Conservation (phyloP, 2,888 invertebrate species). For the Pollenia amentaria region DNA sequence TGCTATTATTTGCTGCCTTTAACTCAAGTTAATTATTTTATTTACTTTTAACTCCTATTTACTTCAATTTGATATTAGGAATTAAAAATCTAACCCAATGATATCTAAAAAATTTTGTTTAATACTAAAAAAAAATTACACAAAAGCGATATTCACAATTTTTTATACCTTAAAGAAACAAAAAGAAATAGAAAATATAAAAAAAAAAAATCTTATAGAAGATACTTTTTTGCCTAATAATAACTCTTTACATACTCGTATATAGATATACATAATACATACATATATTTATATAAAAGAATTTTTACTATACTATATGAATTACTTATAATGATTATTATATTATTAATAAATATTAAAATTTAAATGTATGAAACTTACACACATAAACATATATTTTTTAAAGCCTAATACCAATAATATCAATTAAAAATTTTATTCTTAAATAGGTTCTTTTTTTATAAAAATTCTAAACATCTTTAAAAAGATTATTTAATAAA, state of each 20-base stretch:
- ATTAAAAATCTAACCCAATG: not conserved
- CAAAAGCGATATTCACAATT: constrained; percentile 47
- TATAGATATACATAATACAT: constrained; percentile 32
- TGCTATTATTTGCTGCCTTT: constrained; percentile 12
- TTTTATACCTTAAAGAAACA: constrained; percentile 49
- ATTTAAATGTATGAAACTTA: constrained; percentile 17
- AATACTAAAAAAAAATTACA: constrained; percentile 19
- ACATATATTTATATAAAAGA: constrained; percentile 46
- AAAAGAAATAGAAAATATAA: constrained; percentile 10
- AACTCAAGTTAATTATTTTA: not conserved
- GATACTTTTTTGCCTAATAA: constrained; percentile 45
- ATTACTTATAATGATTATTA: constrained; percentile 33
- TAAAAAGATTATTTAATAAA: not conserved
- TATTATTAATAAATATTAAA: constrained; percentile 38
- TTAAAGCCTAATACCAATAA: constrained; percentile 43
- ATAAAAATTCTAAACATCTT: not conserved
- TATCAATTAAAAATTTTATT: constrained; percentile 11
- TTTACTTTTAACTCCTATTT: not conserved
- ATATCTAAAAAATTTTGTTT: constrained; percentile 32
- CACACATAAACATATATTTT: constrained; percentile 33
- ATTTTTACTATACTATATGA: constrained; percentile 55
- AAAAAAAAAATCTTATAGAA: constrained; percentile 25
- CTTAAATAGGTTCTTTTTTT: constrained; percentile 3
- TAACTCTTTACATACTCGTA: constrained; percentile 51
- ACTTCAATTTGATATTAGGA: constrained; percentile 14